These are phyloP conservation scores for Argyrosomus japonicus DNA, from an alignment of 2,113 vertebrate genomes.

Conservation along the genomic window DNA sequence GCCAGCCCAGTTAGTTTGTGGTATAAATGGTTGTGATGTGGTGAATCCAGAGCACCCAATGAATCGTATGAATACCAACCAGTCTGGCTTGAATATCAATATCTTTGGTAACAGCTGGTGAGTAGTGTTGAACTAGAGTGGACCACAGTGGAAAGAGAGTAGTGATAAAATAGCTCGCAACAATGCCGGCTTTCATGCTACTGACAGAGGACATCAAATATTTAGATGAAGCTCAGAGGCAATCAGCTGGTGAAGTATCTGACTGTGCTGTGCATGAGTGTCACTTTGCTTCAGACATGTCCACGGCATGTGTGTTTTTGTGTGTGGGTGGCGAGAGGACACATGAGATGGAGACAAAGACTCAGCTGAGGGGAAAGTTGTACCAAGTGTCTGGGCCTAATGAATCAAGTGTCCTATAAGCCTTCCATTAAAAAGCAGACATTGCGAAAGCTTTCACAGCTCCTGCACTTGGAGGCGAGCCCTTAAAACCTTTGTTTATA, in stretches of 20 bases:
- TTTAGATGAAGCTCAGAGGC: slow-evolving; percentile 41
- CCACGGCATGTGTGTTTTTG: background rate
- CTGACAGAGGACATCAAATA: slow-evolving; percentile 41
- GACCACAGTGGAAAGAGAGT: background rate
- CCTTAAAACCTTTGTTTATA: slow-evolving; percentile 53
- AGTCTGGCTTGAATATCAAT: slow-evolving; percentile 12
- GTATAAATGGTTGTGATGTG: slow-evolving; percentile 20
- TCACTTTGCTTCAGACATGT: slow-evolving; percentile 36
- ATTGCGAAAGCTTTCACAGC: slow-evolving; percentile 41
- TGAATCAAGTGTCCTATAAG: slow-evolving; percentile 47
- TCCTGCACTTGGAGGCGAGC: slow-evolving; percentile 36
- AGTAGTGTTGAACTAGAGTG: slow-evolving; percentile 1
- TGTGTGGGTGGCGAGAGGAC: slow-evolving; percentile 20
- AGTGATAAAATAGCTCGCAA: background rate
- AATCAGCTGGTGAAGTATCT: slow-evolving; percentile 28
- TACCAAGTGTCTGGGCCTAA: slow-evolving; percentile 7
- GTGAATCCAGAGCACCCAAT: background rate
- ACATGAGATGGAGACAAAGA: slow-evolving; percentile 23
- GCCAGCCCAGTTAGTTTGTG: slow-evolving; percentile 7
- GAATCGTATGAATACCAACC: slow-evolving; percentile 52
- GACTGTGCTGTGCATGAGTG: slow-evolving; percentile 13
- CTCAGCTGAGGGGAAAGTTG: slow-evolving; percentile 37
- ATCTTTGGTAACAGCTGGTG: slow-evolving; percentile 41
- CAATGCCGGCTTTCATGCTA: background rate
- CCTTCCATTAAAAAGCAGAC: slow-evolving; percentile 29